Evolutionary conservation across 2,113 vertebrate genomes (phyloP), one percentile per base, ranked within the genome.

Genomic region (Chamaea fasciata): DNA sequence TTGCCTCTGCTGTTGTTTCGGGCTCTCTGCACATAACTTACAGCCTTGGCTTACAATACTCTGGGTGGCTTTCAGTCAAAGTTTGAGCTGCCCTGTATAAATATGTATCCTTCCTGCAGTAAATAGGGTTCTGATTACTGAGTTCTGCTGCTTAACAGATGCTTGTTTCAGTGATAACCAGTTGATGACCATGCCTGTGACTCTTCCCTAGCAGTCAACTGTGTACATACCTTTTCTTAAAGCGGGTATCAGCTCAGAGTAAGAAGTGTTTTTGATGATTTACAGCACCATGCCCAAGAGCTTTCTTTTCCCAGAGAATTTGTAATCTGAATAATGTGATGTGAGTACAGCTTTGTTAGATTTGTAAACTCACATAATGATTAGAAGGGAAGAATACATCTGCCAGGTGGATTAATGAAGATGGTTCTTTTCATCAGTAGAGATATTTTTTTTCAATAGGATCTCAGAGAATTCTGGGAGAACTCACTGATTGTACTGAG

Each of bases 261-360:
- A 41, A 65, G 57, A 75, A 50, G 44, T 56, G 24, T 0, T 82
- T 89, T 91, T 95, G 91, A 63, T 92, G 60, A 87, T 82, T 90
- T 81, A 79, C 50, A 90, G 74, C 75, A 70, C 33, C 21, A 15
- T 96, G 30, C 63, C 59, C 1, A 4, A 80, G 50, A 84, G 53
- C 75, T 76, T 91, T 89, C 70, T 90, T 76, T 82, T 92, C 37
- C 56, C 55, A 60, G 53, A 68, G 74, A 62, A 55, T 82, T 79
- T 92, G 81, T 96, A 69, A 85, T 92, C 37, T 85, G 83, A 88
- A 85, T 92, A 91, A 91, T 10, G 9, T 91, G 75, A 87, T 76
- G 75, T 13, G 63, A 88, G 59, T 93, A 60, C 75, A 81, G 59
- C 75, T 96, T 94, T 94, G 93, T 94, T 95, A 95, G 82, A 91